Conservation (phyloP, 2,113 vertebrate species). For the Siniperca knerii region DNA sequence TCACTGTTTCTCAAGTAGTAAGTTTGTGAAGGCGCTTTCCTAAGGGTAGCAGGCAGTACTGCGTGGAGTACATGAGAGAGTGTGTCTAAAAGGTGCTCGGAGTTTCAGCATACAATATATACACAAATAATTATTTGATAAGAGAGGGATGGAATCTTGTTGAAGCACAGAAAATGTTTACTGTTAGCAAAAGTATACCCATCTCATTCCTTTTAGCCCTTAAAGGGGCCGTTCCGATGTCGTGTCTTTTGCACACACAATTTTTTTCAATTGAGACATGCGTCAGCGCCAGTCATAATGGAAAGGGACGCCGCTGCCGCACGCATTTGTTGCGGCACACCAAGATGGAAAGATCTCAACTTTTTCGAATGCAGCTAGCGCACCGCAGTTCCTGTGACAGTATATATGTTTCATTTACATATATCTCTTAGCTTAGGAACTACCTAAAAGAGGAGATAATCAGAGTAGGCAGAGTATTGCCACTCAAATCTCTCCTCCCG, state of each 20-base stretch:
- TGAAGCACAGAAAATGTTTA: not conserved
- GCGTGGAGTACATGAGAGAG: not conserved
- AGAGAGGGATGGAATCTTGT: not conserved
- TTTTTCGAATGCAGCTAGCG: too few relatives aligned
- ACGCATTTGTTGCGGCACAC: too few relatives aligned
- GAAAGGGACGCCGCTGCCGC: too few relatives aligned
- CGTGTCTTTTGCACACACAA: too few relatives aligned
- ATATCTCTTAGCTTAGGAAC: not conserved
- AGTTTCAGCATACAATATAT: not conserved
- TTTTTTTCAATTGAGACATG: too few relatives aligned
- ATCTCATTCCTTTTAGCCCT: not conserved
- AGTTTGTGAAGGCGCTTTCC: not conserved
- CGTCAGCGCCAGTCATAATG: too few relatives aligned
- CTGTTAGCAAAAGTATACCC: not conserved
- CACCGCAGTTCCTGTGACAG: too few relatives aligned
- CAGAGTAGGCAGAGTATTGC: not conserved
- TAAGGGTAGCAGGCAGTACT: not conserved
- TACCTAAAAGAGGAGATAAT: conserved; percentile 7
- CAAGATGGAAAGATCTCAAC: too few relatives aligned
- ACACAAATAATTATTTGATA: not conserved
- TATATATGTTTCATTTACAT: too few relatives aligned
- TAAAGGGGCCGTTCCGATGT: too few relatives aligned
- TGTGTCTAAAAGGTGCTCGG: not conserved
- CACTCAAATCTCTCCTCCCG: not conserved
- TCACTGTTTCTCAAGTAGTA: conserved; percentile 35